Evolutionary conservation across 2,113 vertebrate species (phyloP).

Genomic region (Ursus arctos): DNA sequence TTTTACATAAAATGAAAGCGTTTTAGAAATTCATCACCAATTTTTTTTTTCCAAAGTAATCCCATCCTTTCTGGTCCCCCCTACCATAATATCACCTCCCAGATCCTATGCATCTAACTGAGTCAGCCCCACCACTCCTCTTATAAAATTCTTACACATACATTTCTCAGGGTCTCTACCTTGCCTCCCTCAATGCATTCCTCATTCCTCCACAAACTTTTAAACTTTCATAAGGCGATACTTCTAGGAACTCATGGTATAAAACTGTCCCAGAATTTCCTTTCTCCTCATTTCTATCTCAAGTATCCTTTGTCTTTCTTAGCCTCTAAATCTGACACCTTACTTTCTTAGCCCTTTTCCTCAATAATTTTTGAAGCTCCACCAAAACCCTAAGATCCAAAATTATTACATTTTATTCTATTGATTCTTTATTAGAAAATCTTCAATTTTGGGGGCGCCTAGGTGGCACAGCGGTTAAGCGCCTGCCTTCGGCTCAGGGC

Average conservation of each 20-base stretch:
- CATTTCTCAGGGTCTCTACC: neutral
- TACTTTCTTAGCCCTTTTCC: neutral
- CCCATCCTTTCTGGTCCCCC: neutral
- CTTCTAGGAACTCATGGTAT: neutral
- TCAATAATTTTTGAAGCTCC: neutral
- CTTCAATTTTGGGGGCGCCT: neutral
- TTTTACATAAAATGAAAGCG: neutral
- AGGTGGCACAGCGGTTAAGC: no score
- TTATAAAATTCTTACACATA: neutral
- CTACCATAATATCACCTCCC: neutral
- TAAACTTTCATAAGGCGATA: neutral
- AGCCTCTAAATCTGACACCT: neutral
- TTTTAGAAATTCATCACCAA: neutral
- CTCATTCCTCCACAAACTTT: neutral
- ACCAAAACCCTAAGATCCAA: neutral
- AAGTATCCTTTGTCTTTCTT: neutral
- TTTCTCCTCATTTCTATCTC: neutral
- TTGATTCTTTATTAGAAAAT: neutral
- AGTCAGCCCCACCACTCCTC: neutral
- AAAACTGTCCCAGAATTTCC: neutral
- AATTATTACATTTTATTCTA: neutral
- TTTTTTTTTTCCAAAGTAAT: neutral
- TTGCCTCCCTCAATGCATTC: neutral
- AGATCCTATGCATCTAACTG: neutral
- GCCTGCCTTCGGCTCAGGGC: no score